Evolutionary conservation across 1,140 invertebrate species (phyloP), one percentile per base, ranked within the genome.

Genomic region (Lineus longissimus): DNA sequence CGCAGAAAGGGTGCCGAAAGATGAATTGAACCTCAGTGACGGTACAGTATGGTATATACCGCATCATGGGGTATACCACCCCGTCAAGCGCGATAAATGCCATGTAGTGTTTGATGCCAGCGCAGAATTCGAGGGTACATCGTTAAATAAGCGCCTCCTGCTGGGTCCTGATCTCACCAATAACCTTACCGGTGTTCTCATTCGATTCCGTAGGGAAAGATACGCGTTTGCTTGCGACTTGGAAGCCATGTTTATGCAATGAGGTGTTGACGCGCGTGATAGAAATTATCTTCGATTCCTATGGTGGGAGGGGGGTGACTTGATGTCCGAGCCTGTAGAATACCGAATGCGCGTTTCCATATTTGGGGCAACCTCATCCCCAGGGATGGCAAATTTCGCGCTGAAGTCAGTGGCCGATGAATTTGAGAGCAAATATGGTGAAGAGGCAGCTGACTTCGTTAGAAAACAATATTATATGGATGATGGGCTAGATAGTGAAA

Each of bases 161-260:
- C 17, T 55, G 9, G 72, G 72, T 0, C 78, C 82, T n/a, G 73
- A 72, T 55, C 47, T 84, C 0, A 79, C 83, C 68, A 71, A 29
- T 41, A 62, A 51, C 41, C 54, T 70, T 15, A 27, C 61, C 2
- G 63, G 57, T 4, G 61, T 70, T 13, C 60, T 69, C 0, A 15
- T 57, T 15, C 55, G 64, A 11, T 70, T 70, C 33, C 59, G 47
- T 4, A 27, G n/a, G 47, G 30, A 36, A 19, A 17, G 17, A 0
- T 22, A 58, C 7, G 59, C 58, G 1, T 19, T 61, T 17, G 55
- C 15, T 15, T 23, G 36, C 7, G 59, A 68, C 36, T 58, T 62
- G n/a, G 41, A 62, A 45, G 9, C 40, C 9, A 68, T 68, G 67
- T 61, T 66, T 58, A 33, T 64, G 25, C 40, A 30, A 9, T 40